Percentiles rank a stretch among this genome's conserved stretches.
Conservation (phyloP, 2,113 vertebrate genomes). For the Siniperca knerii region DNA sequence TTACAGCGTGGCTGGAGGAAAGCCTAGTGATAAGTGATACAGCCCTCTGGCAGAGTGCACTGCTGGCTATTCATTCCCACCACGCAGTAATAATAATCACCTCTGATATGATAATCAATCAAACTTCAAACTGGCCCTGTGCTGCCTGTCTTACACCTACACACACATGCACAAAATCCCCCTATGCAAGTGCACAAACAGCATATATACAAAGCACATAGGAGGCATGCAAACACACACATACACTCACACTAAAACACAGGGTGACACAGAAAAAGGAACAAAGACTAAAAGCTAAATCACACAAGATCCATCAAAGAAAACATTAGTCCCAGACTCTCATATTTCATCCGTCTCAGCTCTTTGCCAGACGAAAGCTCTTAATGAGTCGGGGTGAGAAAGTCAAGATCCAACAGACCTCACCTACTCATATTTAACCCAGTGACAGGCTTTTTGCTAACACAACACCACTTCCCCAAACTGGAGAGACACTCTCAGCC, state of each 20-base stretch:
- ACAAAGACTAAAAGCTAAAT: conserved; percentile 58
- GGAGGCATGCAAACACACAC: background rate
- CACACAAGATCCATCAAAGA: conserved; percentile 70
- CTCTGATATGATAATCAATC: conserved; percentile 67
- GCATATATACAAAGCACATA: background rate
- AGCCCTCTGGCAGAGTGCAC: conserved; percentile 47
- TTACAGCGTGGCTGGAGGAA: conserved; percentile 65
- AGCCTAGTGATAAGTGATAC: conserved; percentile 69
- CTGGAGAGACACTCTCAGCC: conserved; percentile 23
- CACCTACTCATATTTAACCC: conserved; percentile 62
- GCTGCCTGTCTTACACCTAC: conserved; percentile 65
- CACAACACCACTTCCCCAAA: conserved; percentile 32
- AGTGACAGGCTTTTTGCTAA: conserved; percentile 26
- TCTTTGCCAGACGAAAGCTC: conserved; percentile 59
- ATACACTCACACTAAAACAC: conserved; percentile 9
- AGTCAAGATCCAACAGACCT: conserved; percentile 46
- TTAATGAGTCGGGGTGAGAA: conserved; percentile 56
- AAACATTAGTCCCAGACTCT: conserved; percentile 62
- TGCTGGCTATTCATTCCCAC: conserved; percentile 61
- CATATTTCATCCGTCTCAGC: conserved; percentile 67
- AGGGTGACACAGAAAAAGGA: conserved; percentile 26
- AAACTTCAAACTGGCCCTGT: conserved; percentile 41
- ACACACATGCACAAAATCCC: conserved; percentile 3
- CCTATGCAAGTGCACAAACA: background rate
- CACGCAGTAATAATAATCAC: conserved; percentile 73